A percentile compares a stretch with the other conserved stretches of the same genome.
Evolutionary conservation across 2,113 vertebrate species (phyloP).

Genomic region (Corydoras maculifer): DNA sequence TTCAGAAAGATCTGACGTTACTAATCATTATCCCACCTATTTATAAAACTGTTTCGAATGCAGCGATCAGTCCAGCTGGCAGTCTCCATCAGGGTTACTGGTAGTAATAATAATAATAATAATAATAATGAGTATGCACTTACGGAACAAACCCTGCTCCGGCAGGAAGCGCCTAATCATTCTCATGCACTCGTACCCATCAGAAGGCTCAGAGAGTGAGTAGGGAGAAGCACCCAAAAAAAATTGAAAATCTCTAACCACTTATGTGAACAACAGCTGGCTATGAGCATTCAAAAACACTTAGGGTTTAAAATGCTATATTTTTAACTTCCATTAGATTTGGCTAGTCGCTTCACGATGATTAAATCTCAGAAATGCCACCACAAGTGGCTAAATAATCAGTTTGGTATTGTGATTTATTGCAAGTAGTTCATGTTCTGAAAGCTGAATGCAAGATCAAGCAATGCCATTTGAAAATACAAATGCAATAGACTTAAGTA

Average conservation of each 20-base stretch:
- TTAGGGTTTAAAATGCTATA: neutral
- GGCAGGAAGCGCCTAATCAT: conserved; percentile 21
- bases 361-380: neutral
- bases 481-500: no score
- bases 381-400: neutral
- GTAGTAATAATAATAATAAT: no score
- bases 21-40: neutral
- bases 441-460: no score
- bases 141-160: conserved; percentile 11
- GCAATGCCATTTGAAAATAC: neutral
- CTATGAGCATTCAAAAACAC: conserved; percentile 9
- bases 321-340: neutral
- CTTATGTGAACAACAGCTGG: neutral
- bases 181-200: conserved; percentile 27
- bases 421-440: conserved; percentile 14
- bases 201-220: conserved; percentile 18
- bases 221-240: neutral
- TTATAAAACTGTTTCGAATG: conserved; percentile 24
- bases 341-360: neutral
- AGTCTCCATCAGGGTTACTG: conserved; percentile 32
- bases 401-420: conserved; percentile 24
- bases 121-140: conserved; percentile 7
- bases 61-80: conserved; percentile 66
- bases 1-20: neutral
- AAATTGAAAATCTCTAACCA: neutral